Percentiles rank a stretch among this genome's conserved stretches.
Evolutionary conservation across 2,113 vertebrate genomes (phyloP).

Genomic region (Xerus inauris): DNA sequence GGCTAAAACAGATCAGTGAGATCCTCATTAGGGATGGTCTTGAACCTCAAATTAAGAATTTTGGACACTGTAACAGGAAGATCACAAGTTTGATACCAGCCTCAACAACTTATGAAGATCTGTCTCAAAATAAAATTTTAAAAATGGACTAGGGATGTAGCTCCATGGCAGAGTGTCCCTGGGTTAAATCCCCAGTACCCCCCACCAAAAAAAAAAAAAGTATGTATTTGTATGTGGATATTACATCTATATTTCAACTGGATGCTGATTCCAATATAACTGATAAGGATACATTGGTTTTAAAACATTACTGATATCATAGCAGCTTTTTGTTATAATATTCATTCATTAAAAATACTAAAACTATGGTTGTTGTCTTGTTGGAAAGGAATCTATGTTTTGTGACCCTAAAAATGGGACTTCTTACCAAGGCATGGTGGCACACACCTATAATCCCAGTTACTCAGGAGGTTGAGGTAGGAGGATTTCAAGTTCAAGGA

Average conservation of each 20-base stretch:
- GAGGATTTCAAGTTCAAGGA: not conserved
- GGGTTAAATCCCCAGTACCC: too few relatives aligned
- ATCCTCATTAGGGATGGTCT: not conserved
- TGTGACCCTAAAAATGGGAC: not conserved
- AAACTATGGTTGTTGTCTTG: not conserved
- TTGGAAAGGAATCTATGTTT: slow-evolving; percentile 3
- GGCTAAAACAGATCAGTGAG: not conserved
- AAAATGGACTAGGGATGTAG: too few relatives aligned
- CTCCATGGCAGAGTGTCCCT: too few relatives aligned
- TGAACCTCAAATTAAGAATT: slow-evolving; percentile 29
- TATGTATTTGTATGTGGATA: not conserved
- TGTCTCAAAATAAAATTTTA: too few relatives aligned
- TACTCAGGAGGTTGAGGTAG: not conserved
- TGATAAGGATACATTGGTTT: slow-evolving; percentile 35
- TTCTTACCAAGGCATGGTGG: not conserved
- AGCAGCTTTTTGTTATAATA: not conserved
- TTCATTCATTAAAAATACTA: slow-evolving; percentile 33
- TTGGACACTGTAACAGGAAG: not conserved
- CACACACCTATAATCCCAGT: not conserved
- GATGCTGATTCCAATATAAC: not conserved
- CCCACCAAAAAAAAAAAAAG: not conserved
- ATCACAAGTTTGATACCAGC: too few relatives aligned
- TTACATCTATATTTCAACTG: not conserved
- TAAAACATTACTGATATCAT: slow-evolving; percentile 13
- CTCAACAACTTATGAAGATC: too few relatives aligned